phyloP scores from a whole-genome alignment of 2,113 vertebrate genomes.

The Plecotus auritus region DNA sequence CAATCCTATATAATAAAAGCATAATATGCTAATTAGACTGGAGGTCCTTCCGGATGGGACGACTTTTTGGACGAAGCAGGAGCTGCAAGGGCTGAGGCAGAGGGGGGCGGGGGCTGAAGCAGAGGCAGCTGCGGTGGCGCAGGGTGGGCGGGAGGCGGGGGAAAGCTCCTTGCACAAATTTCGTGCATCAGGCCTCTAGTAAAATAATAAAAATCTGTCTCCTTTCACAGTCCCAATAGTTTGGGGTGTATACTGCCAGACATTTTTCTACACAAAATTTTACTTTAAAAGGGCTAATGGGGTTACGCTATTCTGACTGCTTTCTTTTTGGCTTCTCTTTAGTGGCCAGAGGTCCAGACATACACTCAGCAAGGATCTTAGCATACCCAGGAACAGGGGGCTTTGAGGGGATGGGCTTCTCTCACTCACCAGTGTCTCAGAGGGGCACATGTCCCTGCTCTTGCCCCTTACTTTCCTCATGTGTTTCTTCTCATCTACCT shows the following conservation, averaged over 20 bases:
- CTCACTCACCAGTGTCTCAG: not conserved
- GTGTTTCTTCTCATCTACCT: no score
- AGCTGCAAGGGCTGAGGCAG: no score
- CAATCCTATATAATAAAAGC: not conserved
- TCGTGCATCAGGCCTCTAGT: not conserved
- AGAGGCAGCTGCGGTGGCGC: no score
- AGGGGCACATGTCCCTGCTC: not conserved
- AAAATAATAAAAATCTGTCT: not conserved
- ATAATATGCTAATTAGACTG: no score
- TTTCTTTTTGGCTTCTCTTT: not conserved
- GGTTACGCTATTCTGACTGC: accelerated
- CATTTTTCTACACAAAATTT: not conserved
- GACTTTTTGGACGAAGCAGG: no score
- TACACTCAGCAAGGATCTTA: not conserved
- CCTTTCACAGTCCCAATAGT: not conserved
- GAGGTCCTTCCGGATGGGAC: no score
- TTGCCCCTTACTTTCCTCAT: not conserved
- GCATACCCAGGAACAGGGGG: not conserved
- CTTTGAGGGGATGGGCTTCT: not conserved
- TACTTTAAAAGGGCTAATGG: not conserved
- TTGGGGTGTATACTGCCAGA: not conserved
- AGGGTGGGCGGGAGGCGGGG: no score
- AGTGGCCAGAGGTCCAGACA: not conserved
- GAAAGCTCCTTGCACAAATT: no score
- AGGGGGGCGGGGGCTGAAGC: no score